Percentiles rank a stretch among this genome's conserved stretches.
Evolutionary conservation across 2,113 vertebrate species (phyloP).

Genomic region (Phodopus roborovskii): DNA sequence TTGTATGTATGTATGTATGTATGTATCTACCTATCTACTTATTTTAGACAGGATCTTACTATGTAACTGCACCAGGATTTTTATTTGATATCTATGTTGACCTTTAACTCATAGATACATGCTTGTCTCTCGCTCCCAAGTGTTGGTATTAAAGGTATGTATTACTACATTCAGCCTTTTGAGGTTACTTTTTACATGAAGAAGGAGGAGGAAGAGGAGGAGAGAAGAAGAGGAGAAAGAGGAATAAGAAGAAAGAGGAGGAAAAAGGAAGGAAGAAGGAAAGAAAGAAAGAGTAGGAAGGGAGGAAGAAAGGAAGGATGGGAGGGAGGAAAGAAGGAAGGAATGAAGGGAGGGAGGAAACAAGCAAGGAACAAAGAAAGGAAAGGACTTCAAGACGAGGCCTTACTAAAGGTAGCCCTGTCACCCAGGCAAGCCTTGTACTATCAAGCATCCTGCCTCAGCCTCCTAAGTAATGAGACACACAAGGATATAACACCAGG

Average conservation of each 20-base stretch:
- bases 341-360: rapidly evolving
- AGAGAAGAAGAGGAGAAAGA: not conserved
- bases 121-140: not conserved
- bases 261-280: not conserved
- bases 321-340: rapidly evolving
- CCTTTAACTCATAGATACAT: not conserved
- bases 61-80: no score
- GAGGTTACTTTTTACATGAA: not conserved
- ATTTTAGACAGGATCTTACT: not conserved
- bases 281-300: no score
- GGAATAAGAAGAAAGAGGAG: no score
- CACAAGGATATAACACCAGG: not conserved
- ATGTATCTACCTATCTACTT: not conserved
- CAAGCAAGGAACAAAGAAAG: rapidly evolving
- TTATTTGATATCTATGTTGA: not conserved
- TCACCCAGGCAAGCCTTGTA: not conserved
- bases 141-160: not conserved
- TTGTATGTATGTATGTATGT: not conserved
- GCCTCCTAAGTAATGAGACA: not conserved
- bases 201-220: not conserved
- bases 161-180: not conserved
- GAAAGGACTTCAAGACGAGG: not conserved
- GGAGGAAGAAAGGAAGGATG: not conserved
- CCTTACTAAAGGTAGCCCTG: not conserved
- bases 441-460: not conserved